Conservation (phyloP, 2,797 vertebrate genomes). For the Mormyrus proboscirostris region DNA sequence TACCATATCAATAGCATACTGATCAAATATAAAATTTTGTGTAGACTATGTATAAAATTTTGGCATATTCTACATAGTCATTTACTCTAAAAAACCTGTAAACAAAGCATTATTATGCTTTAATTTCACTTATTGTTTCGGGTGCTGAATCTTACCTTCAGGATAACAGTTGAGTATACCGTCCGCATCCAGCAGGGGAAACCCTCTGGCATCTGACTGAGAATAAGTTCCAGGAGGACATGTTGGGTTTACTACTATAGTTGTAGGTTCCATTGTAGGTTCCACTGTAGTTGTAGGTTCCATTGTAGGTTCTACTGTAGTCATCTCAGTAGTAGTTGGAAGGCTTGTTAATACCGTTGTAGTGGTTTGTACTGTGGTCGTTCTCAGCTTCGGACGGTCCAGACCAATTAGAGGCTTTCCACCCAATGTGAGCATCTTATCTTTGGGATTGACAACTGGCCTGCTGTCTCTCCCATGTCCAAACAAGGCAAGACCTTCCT, state of each 20-base stretch:
- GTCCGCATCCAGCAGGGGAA: conserved; percentile 60
- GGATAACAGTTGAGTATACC: conserved; percentile 79
- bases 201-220: conserved; percentile 71
- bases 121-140: neutral
- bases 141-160: conserved; percentile 67
- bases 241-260: conserved; percentile 55
- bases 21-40: neutral
- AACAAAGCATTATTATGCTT: neutral
- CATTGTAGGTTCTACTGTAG: conserved; percentile 51
- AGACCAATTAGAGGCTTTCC: conserved; percentile 87
- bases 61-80: neutral
- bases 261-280: conserved; percentile 51
- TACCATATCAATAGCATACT: neutral
- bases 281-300: conserved; percentile 21
- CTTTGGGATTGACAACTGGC: conserved; percentile 85
- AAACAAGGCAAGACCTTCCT: conserved; percentile 87
- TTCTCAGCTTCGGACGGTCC: conserved; percentile 67
- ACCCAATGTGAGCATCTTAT: conserved; percentile 84
- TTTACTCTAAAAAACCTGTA: neutral
- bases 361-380: conserved; percentile 24
- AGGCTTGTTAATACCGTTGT: conserved; percentile 53
- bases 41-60: neutral
- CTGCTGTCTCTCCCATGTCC: conserved; percentile 81
- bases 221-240: conserved; percentile 81
- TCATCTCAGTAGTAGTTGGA: conserved; percentile 48